Base-by-base conservation (phyloP, 1,140 invertebrate species). In the Copidosoma floridanum region DNA sequence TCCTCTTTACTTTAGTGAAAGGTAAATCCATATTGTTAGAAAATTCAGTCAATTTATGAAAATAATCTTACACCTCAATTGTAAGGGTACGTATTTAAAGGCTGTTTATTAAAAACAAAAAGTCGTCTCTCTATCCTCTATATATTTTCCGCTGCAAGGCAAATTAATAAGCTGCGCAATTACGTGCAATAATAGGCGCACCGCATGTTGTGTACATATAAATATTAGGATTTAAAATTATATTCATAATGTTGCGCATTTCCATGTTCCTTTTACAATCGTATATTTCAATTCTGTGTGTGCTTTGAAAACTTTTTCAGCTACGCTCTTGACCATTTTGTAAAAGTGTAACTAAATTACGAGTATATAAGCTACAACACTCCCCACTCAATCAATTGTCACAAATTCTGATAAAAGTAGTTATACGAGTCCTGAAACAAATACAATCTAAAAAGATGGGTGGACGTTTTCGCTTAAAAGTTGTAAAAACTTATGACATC, bases 191-290 rank as follows among this genome's bases (percentile, higher is more conserved):
- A 10, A 12, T 48, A 46, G 52, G 18, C 48, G 32, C 50, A 60
- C 32, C 40, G 58, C 58, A 60, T 60, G 58, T 54, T 37, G 12
- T 60, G 29, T 60, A 44, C n/a, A n/a, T n/a, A n/a, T n/a, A n/a
- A n/a, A n/a, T n/a, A n/a, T 60, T 59, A 43, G 35, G 7, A 32
- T 48, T 8, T 14, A 51, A 43, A 8, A 37, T 52, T 29, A 51
- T 26, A n/a, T 27, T 32, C 3, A 55, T 46, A 43, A n/a, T n/a
- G n/a, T n/a, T n/a, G n/a, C n/a, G n/a, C n/a, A n/a, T n/a, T 23
- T 53, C 14, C 12, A 29, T 53, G 48, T 53, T 11, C 14, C 12
- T 38, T 43, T 43, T 43, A n/a, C n/a, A 21, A 20, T 43, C 23
- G 14, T 10, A 21, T 43, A 11, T 46, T 10, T 26, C 20, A 24